Evolutionary conservation across 2,888 invertebrate genomes (phyloP), one percentile per base, ranked within the genome.

Genomic region (Hoplodrina blanda): DNA sequence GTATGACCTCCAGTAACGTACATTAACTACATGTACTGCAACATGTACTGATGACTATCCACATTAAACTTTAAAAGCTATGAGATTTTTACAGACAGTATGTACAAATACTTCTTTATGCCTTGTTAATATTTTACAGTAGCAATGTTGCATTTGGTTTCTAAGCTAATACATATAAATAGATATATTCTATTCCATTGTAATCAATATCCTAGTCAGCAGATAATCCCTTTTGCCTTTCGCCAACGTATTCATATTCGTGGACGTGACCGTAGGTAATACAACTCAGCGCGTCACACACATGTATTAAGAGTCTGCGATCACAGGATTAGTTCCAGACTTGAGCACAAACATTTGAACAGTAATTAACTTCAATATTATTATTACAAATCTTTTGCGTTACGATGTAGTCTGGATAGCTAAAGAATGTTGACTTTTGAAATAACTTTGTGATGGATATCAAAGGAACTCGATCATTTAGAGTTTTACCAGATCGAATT

Each of bases 301-400:
- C 15, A 15, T 53, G 20, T 20, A 44, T 44, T 54, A 44, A 20
- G 10, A 50, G 46, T 25, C 30, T 20, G 59, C 30, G 54, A 44
- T 62, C 44, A 60, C 44, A 50, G 46, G 50, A 49, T 77, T 50
- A 55, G 25, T 54, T 74, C 37, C 20, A 60, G 54, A 61, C 55
- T 60, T n/a, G 25, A 59, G 19, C 62, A 20, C 59, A 52, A 77
- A 70, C 20, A 60, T 77, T 70, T 25, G 44, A 19, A 17, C 44
- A 62, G 10, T 71, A 33, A 70, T 52, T 54, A 52, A 50, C 52
- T 54, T 33, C 11, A 62, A 70, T 37, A 62, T 46, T 69, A 25
- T 44, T 19, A 25, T 44, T 19, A 25, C n/a, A 15, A 75, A 55
- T 55, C 17, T 19, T 54, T 50, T 76, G 53, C 54, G 37, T 59